Evolutionary conservation across 2,888 invertebrate species (phyloP).

Genomic region (Andrena chrysosceles): DNA sequence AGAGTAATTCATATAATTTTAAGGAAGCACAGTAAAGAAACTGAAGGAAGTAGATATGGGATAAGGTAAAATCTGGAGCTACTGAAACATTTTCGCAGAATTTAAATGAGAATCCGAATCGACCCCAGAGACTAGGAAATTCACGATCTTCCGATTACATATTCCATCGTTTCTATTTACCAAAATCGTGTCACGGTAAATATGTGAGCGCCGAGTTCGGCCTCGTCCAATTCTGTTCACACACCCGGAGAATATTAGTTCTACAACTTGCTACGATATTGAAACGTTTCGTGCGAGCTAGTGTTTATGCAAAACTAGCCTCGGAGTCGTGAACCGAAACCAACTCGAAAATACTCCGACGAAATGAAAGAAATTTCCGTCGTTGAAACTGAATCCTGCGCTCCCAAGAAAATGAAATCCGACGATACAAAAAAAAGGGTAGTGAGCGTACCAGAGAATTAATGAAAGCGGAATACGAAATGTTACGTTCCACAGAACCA

Average conservation of each 20-base stretch:
- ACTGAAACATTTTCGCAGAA: conserved; percentile 17
- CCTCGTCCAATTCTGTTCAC: conserved; percentile 25
- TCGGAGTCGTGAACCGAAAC: conserved; percentile 17
- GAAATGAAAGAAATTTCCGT: conserved; percentile 33
- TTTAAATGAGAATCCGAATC: conserved; percentile 30
- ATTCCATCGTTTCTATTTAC: conserved; percentile 55
- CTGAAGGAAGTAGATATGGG: neutral
- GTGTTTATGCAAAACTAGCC: conserved; percentile 50
- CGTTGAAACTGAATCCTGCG: neutral
- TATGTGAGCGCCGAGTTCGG: conserved; percentile 29
- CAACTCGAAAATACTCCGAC: conserved; percentile 25
- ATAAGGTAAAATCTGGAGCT: neutral
- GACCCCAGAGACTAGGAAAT: conserved; percentile 15
- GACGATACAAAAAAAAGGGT: neutral
- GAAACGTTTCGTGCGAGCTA: conserved; percentile 46
- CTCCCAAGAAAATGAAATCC: conserved; percentile 1
- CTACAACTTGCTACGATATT: conserved; percentile 55
- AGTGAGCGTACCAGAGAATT: neutral
- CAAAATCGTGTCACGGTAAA: conserved; percentile 55
- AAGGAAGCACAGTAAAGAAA: neutral
- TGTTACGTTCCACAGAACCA: neutral
- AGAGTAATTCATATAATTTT: neutral
- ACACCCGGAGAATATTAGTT: conserved; percentile 56
- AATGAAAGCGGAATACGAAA: neutral
- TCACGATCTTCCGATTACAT: conserved; percentile 39